Evolutionary conservation across 2,113 vertebrate genomes (phyloP), one percentile per base, ranked within the genome.

Genomic region (human (Homo sapiens)): DNA sequence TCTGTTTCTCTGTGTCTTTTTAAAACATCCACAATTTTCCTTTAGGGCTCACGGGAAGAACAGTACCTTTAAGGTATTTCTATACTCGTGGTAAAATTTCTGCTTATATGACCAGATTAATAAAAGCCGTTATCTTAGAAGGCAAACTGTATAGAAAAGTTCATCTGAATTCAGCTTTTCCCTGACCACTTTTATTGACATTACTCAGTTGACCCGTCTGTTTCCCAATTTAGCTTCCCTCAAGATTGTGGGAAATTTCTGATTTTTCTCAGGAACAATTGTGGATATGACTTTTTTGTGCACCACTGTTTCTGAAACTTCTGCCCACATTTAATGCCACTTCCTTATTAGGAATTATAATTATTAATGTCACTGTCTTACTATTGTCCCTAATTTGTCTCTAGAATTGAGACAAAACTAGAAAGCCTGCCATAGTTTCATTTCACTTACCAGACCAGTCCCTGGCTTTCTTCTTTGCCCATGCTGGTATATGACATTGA

Each of bases 51-150:
- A n/a, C 64, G 30, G 23, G 27, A 32, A 89, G 30, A 76, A 76
- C 2, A 92, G 72, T 55, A 40, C 35, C 12, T 79, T 61, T 55
- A 73, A 87, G 22, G 6, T 66, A n/a, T 50, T 22, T 12, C 16
- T 7, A 76, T 68, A 70, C 27, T 86, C 17, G 13, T 93, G 35
- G 18, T 12, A 96, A 92, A 73, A 61, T 16, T 83, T 86, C 57
- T 61, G 17, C 25, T 59, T 38, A 10, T 57, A 20, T 32, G 55
- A 35, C 61, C 55, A 8, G 7, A 64, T 87, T 66, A 92, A 90
- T 78, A 79, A 76, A 96, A 89, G 27, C 22, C 32, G 7, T 57
- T 88, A 73, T 73, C 76, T 85, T 96, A 76, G 40, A 59, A 93
- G 38, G 10, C 13, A 78, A 83, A 70, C 17, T 64, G 5, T 80